Evolutionary conservation across 2,797 vertebrate species (phyloP).

Genomic region (Phrynocephalus vlangalii): DNA sequence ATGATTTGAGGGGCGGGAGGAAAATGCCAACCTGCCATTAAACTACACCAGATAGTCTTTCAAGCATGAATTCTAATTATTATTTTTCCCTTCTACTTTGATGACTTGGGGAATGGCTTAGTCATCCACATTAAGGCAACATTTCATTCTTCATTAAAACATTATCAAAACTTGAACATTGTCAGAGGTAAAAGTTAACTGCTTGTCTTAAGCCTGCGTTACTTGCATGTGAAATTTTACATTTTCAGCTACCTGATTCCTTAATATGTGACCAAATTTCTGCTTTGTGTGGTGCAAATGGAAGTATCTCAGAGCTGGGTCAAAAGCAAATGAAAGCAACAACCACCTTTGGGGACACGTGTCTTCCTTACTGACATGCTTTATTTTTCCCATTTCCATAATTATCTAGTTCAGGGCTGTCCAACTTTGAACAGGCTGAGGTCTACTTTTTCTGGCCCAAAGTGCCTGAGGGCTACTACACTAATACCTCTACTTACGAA

Average conservation of each 20-base stretch:
- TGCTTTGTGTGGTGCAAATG: background rate
- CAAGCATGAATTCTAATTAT: constrained; percentile 48
- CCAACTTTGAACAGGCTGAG: too few relatives aligned
- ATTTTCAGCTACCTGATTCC: background rate
- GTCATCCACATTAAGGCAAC: constrained; percentile 31
- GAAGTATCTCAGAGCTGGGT: background rate
- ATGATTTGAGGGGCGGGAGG: constrained; percentile 29
- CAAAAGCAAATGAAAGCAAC: background rate
- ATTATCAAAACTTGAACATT: constrained; percentile 30
- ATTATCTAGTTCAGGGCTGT: too few relatives aligned
- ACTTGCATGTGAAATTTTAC: background rate
- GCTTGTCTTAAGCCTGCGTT: background rate
- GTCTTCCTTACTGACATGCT: background rate
- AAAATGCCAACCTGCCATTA: constrained; percentile 49
- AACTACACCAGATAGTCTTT: constrained; percentile 37
- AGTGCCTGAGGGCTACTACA: too few relatives aligned
- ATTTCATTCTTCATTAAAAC: constrained; percentile 36
- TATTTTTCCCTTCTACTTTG: constrained; percentile 37
- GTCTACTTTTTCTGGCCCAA: too few relatives aligned
- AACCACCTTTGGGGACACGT: background rate
- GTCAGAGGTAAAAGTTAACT: constrained; percentile 14
- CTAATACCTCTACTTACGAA: too few relatives aligned
- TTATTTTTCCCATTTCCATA: background rate
- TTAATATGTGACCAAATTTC: background rate
- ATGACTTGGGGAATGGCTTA: constrained; percentile 36